Base-by-base conservation (phyloP, 2,797 vertebrate species). In the Protosalanx chinensis region DNA sequence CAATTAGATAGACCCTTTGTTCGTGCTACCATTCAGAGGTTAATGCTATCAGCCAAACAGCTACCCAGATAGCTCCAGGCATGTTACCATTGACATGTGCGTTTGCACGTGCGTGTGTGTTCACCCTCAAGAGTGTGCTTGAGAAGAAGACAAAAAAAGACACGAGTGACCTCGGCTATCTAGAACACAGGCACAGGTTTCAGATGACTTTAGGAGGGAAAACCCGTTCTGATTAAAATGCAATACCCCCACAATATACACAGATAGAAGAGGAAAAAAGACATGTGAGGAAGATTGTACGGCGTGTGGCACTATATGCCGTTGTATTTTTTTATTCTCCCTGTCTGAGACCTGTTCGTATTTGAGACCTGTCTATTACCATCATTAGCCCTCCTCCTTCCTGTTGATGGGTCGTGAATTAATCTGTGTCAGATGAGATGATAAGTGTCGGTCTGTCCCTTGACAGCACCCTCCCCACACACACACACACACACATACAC, bases 371-470 rank as follows among this genome's bases (percentile, higher is more conserved):
- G 13, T 53, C 51, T 53, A 53, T 53, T 53, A 3, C 12, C 13
- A 15, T 53, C 13, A 53, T 16, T 53, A n/a, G 18, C 4, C 15
- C 3, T n/a, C 13, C 18, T 15, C 13, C 51, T 53, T 4, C 20
- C 12, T 41, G 35, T 68, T 20, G 64, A 53, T 53, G 72, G 5
- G 57, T 27, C 15, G 29, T 72, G 79, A 78, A 81, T 82, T 79
- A 85, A 81, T 84, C 78, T 68, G 41, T 74, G 72, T 72, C 64
- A 91, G 91, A 90, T 92, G 92, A 92, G 92, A 91, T 88, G 90
- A 90, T 92, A 91, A 91, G 91, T 92, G 92, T 91, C 92, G 91
- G 89, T 88, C 90, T 93, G 92, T 93, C 92, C 91, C 93, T 93
- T 95, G 93, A 94, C 93, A 87, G 89, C 91, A 90, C 90, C 90